Evolutionary conservation across 2,888 invertebrate species (phyloP).

Genomic region (Agrochola lychnidis): DNA sequence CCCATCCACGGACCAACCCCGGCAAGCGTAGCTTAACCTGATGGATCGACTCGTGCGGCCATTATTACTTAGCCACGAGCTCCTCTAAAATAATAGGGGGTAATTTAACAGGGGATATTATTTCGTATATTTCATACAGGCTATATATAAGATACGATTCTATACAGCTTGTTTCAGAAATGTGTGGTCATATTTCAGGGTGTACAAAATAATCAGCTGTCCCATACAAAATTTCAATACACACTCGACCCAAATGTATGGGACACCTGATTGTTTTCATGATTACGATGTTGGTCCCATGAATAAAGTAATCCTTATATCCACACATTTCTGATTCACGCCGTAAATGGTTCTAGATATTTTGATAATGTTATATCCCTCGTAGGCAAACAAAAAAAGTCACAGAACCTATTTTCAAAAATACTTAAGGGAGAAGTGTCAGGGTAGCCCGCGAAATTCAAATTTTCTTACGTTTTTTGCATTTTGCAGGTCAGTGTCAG

Average conservation of each 20-base stretch:
- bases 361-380: background rate
- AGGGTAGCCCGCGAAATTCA: too few species aligned
- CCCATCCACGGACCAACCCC: too few species aligned
- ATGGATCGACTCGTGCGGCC: too few species aligned
- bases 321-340: background rate
- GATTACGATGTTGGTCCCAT: background rate
- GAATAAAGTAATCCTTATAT: background rate
- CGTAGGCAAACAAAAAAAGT: background rate
- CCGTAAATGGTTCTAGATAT: background rate
- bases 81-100: too few species aligned
- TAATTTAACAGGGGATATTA: background rate
- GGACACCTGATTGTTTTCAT: background rate
- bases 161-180: background rate
- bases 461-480: too few species aligned
- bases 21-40: too few species aligned
- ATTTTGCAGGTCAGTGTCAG: too few species aligned
- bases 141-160: background rate
- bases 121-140: background rate
- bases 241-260: background rate
- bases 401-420: constrained; percentile 24
- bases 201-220: background rate
- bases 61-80: too few species aligned
- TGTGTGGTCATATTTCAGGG: background rate
- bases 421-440: background rate
- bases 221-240: background rate